Base-by-base conservation (phyloP, 1,140 invertebrate genomes). In the Chrysomallon squamiferum region DNA sequence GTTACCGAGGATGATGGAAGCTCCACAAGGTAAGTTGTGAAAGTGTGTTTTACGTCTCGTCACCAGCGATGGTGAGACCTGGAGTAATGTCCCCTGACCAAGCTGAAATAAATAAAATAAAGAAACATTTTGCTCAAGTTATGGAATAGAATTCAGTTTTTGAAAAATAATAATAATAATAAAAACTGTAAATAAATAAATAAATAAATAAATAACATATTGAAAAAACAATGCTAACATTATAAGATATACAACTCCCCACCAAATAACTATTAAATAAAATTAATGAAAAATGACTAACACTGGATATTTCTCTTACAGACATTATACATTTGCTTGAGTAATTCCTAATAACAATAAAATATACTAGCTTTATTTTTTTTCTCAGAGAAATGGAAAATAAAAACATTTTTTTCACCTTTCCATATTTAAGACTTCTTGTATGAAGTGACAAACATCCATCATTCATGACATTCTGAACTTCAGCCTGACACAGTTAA, bases 391-490 rank as follows among this genome's bases (percentile, higher is more conserved):
- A n/a, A n/a, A n/a, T n/a, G n/a, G n/a, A n/a, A n/a, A n/a, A n/a
- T n/a, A n/a, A n/a, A n/a, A n/a, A n/a, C n/a, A n/a, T n/a, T n/a
- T 7, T 38, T 58, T 67, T 80, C 80, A 95, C 91, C 88, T 97
- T 99, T 52, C 97, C 97, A 89, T 99, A 99, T 80, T 97, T 98
- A 47, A 97, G 89, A 86, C 93, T 97, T 84, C 97, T 89, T 0
- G 97, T 98, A 79, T 99, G 96, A 22, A 99, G 87, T 0, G 94
- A 95, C 3, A 99, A 82, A 5, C 93, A 91, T 22, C 97, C 95
- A 87, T 99, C 97, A 41, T 90, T 88, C 82, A 92, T 95, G 22
- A 96, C 90, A 84, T 91, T 95, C 83, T 99, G 94, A 0, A 99
- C 96, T 89, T 99, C 96, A 13, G 96, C 87, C 82, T 86, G 69